Base-by-base conservation (phyloP, 2,113 vertebrate species). In the Gadus chalcogrammus region DNA sequence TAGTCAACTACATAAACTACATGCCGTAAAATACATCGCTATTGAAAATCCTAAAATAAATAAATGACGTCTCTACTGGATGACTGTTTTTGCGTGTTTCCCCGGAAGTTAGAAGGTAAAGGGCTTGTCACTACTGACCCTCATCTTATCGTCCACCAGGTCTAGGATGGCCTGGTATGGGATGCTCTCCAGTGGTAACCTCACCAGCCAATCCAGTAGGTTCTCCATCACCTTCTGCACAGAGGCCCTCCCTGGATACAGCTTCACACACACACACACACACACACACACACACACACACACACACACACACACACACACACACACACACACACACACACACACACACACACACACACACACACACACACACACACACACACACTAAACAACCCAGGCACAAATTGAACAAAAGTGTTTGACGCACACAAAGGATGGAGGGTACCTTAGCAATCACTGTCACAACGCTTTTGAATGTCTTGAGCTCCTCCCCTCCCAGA, bases 81-180 rank as follows among this genome's bases (percentile, higher is more conserved):
- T 24, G 24, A 24, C 24, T 24, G 24, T 24, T 24, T 24, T 24
- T 24, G 24, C 24, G 24, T 24, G 24, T 24, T 24, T 35, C 31
- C 31, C 31, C 31, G 31, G 31, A 35, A 35, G 2, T 35, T 35
- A 35, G 31, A 4, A 1, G 31, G 31, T 35, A 35, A 35, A 35
- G 31, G 31, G 24, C 24, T 24, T 24, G 24, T 24, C 24, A 24
- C 24, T 24, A 24, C 55, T n/a, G 5, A 97, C 97, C 93, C 89
- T 92, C 95, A 99, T 96, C 87, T 95, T 97, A 91, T 99, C 99
- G 91, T 97, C 94, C 77, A 97, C 94, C 74, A 99, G 93, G 88
- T 99, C 97, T 15, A 98, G 89, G 70, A 99, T 88, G 0, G 95
- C 96, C 65, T 94, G 88, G 70, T 98, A 98, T 16, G 96, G 96